phyloP scores from a whole-genome alignment of 2,888 invertebrate genomes.

The Itoplectis maculator region DNA sequence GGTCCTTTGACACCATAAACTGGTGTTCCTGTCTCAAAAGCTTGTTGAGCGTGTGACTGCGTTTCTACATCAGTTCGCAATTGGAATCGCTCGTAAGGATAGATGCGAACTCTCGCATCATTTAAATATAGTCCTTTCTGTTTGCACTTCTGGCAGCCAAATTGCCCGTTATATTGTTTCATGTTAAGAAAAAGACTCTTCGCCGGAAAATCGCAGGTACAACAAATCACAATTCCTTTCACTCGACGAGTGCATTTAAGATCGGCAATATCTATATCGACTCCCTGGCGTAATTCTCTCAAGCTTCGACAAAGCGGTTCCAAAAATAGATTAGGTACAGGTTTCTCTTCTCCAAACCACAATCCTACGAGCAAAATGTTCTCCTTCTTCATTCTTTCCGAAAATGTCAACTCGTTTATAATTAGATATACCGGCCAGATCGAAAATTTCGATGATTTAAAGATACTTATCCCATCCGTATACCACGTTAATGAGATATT shows the following conservation, averaged over 20 bases:
- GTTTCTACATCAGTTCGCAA: slow-evolving; percentile 8
- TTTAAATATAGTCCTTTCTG: background rate
- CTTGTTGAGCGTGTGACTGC: background rate
- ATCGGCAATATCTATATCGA: background rate
- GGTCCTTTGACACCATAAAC: slow-evolving; percentile 11
- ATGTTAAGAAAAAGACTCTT: slow-evolving; percentile 6
- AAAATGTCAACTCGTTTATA: slow-evolving; percentile 6
- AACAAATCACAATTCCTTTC: slow-evolving; percentile 2
- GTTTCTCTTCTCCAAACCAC: slow-evolving; percentile 14
- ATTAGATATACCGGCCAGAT: slow-evolving; percentile 10
- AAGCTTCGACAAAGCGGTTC: background rate
- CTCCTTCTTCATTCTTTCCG: slow-evolving; percentile 1
- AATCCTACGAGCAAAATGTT: background rate
- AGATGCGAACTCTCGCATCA: background rate
- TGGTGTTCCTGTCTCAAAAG: background rate
- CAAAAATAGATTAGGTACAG: background rate
- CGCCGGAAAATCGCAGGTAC: slow-evolving; percentile 8
- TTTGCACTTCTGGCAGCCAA: slow-evolving; percentile 13
- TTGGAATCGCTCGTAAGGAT: background rate
- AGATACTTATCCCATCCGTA: background rate
- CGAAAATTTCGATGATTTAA: background rate
- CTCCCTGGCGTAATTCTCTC: background rate
- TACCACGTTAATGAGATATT: slow-evolving; percentile 15
- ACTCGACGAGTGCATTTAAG: background rate
- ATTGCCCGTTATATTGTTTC: slow-evolving; percentile 2